Evolutionary conservation across 2,113 vertebrate genomes (phyloP), one percentile per base, ranked within the genome.

Genomic region (Gobiocypris rarus): DNA sequence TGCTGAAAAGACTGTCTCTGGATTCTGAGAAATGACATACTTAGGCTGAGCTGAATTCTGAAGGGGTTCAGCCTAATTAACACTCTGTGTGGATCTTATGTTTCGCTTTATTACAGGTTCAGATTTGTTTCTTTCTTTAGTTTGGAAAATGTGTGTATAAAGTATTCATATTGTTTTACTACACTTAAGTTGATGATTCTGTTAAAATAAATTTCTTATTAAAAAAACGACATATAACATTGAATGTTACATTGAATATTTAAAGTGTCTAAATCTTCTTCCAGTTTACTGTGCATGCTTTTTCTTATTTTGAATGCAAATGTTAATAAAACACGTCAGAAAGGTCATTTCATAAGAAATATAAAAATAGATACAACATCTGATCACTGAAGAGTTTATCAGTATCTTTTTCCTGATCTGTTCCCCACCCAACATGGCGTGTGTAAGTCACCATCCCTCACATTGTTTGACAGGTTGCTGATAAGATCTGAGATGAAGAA

Each of bases 1-100:
- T 94, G 22, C 56, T 95, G 84, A 82, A 81, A 75, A 81, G 75
- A 24, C 61, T 48, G 48, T 9, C 45, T 38, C 15, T 41, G 8
- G 65, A 69, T 67, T 81, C 11, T 50, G 48, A 56, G 28, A 54
- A 82, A 71, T 82, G 26, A 56, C n/a, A 52, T 31, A 24, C 9
- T 50, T 31, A 34, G 24, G 5, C 59, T 22, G 24, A 67, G 11
- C 38, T 31, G n/a, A 19, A 31, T 75, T 17, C 13, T 48, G n/a
- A 22, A 8, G 17, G 19, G 19, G 22, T 45, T 45, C 8, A 45
- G 56, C 11, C 61, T 31, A 7, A 31, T 19, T 22, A 69, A 69
- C 2, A 1, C 19, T 6, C 9, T 69, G 26, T 31, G 61, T 65
- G 61, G 26, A 14, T 65, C 61, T 65, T 22, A 22, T 1, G 19